These are phyloP conservation scores for Taphrorychus bicolor DNA, from an alignment of 2,888 invertebrate genomes.

Conservation along the genomic window DNA sequence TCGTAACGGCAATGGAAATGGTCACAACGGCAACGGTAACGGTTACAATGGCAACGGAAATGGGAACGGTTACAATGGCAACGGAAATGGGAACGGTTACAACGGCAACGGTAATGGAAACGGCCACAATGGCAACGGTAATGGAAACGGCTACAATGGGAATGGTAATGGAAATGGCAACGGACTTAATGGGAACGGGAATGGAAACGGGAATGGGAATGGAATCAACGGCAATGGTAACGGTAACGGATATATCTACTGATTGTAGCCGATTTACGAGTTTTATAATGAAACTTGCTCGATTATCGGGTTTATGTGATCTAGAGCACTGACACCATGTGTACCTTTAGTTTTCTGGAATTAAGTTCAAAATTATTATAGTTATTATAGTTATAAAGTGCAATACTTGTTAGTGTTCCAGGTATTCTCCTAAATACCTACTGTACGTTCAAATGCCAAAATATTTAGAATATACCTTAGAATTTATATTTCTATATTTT, in stretches of 20 bases:
- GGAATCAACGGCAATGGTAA: constrained; percentile 34
- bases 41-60: constrained; percentile 40
- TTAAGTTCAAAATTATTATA: background rate
- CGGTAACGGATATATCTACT: constrained; percentile 31
- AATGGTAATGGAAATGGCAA: constrained; percentile 40
- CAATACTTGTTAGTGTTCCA: background rate
- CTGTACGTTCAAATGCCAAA: no score
- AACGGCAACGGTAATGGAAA: constrained; percentile 46
- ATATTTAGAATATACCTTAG: constrained; percentile 2
- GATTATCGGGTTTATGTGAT: constrained; percentile 33
- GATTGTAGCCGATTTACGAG: constrained; percentile 30
- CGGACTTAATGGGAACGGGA: constrained; percentile 44
- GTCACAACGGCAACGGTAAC: constrained; percentile 47
- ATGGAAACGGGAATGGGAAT: constrained; percentile 41
- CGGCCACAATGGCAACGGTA: constrained; percentile 42
- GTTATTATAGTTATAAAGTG: no score
- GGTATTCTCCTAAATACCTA: background rate
- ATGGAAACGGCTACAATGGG: constrained; percentile 43
- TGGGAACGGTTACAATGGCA: constrained; percentile 43
- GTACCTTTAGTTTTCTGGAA: constrained; percentile 2
- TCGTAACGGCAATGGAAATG: constrained; percentile 51
- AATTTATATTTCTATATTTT: background rate
- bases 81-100: constrained; percentile 29
- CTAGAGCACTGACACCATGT: constrained; percentile 13
- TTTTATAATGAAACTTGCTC: constrained; percentile 26